Conservation (phyloP, 2,888 invertebrate genomes). For the Stictocephala bisonia region DNA sequence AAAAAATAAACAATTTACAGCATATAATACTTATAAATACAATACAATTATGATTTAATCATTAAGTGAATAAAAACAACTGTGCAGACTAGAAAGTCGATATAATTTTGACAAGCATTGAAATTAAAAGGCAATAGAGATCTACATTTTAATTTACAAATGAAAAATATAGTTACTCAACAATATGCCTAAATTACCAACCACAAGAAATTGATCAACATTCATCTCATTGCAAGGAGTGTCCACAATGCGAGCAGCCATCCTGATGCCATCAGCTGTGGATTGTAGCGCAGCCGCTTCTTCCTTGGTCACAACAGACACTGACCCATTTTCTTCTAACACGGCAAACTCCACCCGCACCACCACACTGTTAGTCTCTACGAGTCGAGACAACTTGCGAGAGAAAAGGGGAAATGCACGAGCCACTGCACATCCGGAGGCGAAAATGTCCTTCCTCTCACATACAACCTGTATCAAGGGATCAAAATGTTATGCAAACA, state of each 20-base stretch:
- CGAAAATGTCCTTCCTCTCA: slow-evolving; percentile 79
- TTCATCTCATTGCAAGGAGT: slow-evolving; percentile 88
- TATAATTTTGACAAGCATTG: too few relatives aligned
- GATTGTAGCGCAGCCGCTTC: slow-evolving; percentile 70
- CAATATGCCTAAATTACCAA: slow-evolving; percentile 63
- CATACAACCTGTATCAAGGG: slow-evolving; percentile 81
- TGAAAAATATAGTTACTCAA: too few relatives aligned
- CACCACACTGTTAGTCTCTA: slow-evolving; percentile 51
- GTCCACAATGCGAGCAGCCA: slow-evolving; percentile 86
- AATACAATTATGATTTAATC: too few relatives aligned
- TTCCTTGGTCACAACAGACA: slow-evolving; percentile 64
- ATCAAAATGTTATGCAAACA: too few relatives aligned
- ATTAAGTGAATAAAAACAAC: too few relatives aligned
- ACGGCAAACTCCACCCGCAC: slow-evolving; percentile 70
- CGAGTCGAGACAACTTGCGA: slow-evolving; percentile 64
- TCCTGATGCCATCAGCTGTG: slow-evolving; percentile 73
- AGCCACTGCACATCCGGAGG: slow-evolving; percentile 84
- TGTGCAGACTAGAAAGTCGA: too few relatives aligned
- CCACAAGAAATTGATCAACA: slow-evolving; percentile 81
- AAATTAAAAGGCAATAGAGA: too few relatives aligned
- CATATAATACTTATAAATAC: too few relatives aligned
- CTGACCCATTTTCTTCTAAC: slow-evolving; percentile 59
- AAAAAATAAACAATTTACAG: too few relatives aligned
- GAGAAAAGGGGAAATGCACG: slow-evolving; percentile 82
- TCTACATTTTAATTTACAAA: too few relatives aligned